Conservation (phyloP, 2,797 vertebrate genomes). For the Cuniculus paca region DNA sequence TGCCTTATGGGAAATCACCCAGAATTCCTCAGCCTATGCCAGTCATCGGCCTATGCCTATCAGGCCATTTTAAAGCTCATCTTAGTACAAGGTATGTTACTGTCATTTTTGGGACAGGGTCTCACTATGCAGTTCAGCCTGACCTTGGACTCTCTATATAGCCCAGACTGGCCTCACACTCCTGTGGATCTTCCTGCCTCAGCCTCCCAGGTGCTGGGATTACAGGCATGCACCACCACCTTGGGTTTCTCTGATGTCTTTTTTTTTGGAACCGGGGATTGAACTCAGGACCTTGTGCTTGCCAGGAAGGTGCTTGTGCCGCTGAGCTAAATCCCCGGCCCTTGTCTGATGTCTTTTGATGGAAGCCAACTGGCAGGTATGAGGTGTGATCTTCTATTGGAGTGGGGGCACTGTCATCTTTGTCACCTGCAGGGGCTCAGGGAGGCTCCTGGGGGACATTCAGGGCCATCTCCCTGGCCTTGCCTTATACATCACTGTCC, state of each 20-base stretch:
- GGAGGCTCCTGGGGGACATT: not conserved
- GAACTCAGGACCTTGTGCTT: too few species aligned
- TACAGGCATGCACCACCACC: not conserved
- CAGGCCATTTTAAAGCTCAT: not conserved
- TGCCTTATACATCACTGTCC: not conserved
- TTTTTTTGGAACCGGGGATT: too few species aligned
- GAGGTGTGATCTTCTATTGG: not conserved
- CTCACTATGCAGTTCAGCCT: not conserved
- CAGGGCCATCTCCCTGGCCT: not conserved
- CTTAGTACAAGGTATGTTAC: not conserved
- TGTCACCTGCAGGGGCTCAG: not conserved
- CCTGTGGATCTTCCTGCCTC: not conserved
- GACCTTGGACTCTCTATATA: not conserved
- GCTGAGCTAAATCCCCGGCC: too few species aligned
- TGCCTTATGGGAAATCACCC: not conserved
- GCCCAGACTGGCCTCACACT: not conserved
- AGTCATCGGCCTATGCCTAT: not conserved
- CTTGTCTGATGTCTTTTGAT: not conserved
- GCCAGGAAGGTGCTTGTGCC: too few species aligned
- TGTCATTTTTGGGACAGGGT: not conserved
- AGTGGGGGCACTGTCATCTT: not conserved
- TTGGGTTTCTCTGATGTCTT: not conserved
- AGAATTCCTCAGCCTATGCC: not conserved
- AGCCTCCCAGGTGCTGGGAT: not conserved
- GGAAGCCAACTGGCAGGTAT: not conserved